Evolutionary conservation across 2,797 vertebrate species (phyloP).

Genomic region (Siniperca obscura): DNA sequence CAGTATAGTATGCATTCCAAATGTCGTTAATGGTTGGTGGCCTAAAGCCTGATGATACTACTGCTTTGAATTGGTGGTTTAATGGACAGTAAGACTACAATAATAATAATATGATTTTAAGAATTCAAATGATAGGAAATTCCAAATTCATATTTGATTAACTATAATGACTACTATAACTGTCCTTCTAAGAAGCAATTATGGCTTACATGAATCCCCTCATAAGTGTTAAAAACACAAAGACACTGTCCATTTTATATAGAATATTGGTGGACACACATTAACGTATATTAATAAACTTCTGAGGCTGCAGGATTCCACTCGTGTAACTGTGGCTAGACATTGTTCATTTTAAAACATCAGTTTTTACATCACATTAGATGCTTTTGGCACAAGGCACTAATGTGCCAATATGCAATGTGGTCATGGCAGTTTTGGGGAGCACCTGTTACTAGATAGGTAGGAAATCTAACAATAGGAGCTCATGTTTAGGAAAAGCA

Average conservation of each 20-base stretch:
- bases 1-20: neutral
- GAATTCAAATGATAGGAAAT: neutral
- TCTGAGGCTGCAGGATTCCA: neutral
- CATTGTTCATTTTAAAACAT: neutral
- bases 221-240: neutral
- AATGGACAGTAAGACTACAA: neutral
- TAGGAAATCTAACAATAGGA: neutral
- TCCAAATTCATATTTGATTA: neutral
- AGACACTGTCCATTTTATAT: neutral
- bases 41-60: neutral
- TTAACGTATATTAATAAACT: neutral
- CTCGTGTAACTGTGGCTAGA: neutral
- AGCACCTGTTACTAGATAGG: neutral
- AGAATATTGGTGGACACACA: neutral
- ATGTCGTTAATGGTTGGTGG: neutral
- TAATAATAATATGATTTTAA: neutral
- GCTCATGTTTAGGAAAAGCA: neutral
- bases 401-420: neutral
- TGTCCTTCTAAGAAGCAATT: neutral
- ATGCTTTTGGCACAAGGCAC: neutral
- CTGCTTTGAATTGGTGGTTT: neutral
- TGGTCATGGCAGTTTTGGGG: too few species aligned
- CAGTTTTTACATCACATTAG: neutral
- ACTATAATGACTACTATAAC: neutral
- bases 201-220: neutral